These are phyloP conservation scores for Ladona fulva DNA, from an alignment of 1,140 invertebrate species.

Conservation along the genomic window DNA sequence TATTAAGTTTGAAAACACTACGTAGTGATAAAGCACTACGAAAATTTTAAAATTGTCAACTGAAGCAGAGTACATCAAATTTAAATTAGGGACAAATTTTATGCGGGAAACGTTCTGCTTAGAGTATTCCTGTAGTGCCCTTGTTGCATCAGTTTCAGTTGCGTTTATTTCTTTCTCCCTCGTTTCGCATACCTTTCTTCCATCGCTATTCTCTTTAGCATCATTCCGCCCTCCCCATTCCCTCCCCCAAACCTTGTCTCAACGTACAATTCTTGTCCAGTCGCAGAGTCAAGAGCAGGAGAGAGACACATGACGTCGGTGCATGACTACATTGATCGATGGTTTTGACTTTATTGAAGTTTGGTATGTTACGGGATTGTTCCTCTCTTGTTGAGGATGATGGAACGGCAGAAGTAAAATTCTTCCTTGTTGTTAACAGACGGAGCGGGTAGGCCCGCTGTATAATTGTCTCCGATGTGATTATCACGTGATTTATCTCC, in stretches of 20 bases:
- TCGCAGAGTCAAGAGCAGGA: not conserved
- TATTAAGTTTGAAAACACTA: too few relatives aligned
- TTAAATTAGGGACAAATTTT: too few relatives aligned
- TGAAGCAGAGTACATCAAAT: too few relatives aligned
- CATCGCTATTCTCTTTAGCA: not conserved
- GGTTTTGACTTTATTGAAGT: not conserved
- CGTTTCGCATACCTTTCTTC: not conserved
- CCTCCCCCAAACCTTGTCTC: not conserved
- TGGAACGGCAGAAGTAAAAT: not conserved
- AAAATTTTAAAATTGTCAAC: too few relatives aligned
- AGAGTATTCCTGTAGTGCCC: too few relatives aligned
- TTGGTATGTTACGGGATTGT: slow-evolving; percentile 4
- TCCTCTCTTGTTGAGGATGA: not conserved
- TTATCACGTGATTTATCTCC: too few relatives aligned
- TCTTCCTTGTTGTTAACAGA: not conserved
- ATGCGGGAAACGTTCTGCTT: too few relatives aligned
- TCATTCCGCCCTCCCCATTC: not conserved
- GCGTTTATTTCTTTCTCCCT: too few relatives aligned
- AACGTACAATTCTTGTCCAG: not conserved
- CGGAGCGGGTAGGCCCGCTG: too few relatives aligned
- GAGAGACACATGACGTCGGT: not conserved
- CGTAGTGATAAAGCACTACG: too few relatives aligned
- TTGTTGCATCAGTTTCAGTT: too few relatives aligned
- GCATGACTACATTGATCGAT: slow-evolving; percentile 1
- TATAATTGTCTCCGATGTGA: too few relatives aligned